Evolutionary conservation across 2,113 vertebrate genomes (phyloP), one percentile per base, ranked within the genome.

Genomic region (Tragelaphus scriptus): DNA sequence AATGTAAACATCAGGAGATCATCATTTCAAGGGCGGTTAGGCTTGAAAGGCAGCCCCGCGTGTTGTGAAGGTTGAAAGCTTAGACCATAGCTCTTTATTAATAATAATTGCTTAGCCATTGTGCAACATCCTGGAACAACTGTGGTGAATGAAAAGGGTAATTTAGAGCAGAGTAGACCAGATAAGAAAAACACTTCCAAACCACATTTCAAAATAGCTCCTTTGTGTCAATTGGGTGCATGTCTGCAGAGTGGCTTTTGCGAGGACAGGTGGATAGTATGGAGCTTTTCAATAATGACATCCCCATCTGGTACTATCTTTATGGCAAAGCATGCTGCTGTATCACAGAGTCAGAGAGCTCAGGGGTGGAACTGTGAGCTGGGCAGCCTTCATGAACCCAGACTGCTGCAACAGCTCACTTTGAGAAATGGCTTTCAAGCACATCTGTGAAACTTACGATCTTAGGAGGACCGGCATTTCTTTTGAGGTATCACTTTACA

Each of bases 401-500:
- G 28, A 40, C 82, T 36, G 68, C 88, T 14, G 16, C 47, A 28
- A 56, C 36, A 25, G 71, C 77, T 19, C 85, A 80, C 86, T 90
- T 9, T 55, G 85, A 88, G 91, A 56, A 81, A 59, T 32, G 63
- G 63, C 40, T 93, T 79, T 77, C 59, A 91, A 94, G 55, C 86
- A 49, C 84, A 80, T 95, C 71, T 94, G 36, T 91, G 87, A 94
- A 32, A 87, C 56, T 32, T 88, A 89, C 0, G 21, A 26, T 65
- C 56, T 59, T 92, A 21, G 8, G 75, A 88, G 47, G 40, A 40
- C 63, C 7, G 1, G 40, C 87, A 32, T 49, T 91, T 93, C 26
- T 93, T 96, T 81, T 68, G 77, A 95, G 92, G 90, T 96, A 97
- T 97, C 96, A 80, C 68, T 95, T 97, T 96, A 93, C 90, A 58